Evolutionary conservation across 2,888 invertebrate genomes (phyloP).

Genomic region (Xanthia togata): DNA sequence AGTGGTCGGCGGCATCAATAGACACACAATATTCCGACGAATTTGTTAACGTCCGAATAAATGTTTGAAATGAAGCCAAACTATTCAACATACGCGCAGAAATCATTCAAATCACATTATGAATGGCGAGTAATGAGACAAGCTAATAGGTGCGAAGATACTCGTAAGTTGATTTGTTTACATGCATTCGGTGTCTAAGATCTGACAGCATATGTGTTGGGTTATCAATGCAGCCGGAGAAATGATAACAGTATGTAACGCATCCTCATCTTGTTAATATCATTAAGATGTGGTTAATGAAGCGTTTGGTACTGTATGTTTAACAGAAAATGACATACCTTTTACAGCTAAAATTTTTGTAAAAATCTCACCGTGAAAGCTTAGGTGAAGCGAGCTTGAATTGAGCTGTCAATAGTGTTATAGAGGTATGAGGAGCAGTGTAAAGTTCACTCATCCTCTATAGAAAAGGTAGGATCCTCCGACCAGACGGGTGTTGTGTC

Average conservation of each 20-base stretch:
- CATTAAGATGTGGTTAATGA: slow-evolving; percentile 1
- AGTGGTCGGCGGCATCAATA: slow-evolving; percentile 4
- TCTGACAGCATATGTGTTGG: slow-evolving; percentile 47
- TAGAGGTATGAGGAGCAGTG: too few relatives aligned
- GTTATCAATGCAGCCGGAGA: slow-evolving; percentile 44
- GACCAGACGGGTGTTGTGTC: too few relatives aligned
- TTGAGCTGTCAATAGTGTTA: not conserved
- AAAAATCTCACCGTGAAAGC: too few relatives aligned
- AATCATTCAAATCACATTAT: slow-evolving; percentile 14
- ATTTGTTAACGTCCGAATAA: not conserved
- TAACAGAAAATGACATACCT: too few relatives aligned
- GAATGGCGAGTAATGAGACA: slow-evolving; percentile 16
- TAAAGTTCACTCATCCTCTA: too few relatives aligned
- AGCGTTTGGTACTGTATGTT: too few relatives aligned
- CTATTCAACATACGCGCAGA: not conserved
- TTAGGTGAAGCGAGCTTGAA: not conserved
- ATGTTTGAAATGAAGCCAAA: not conserved
- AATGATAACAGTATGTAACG: not conserved
- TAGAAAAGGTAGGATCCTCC: too few relatives aligned
- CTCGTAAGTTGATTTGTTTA: slow-evolving; percentile 40
- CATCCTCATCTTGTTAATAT: slow-evolving; percentile 2
- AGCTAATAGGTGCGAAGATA: slow-evolving; percentile 34
- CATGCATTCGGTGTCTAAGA: slow-evolving; percentile 17
- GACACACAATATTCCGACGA: not conserved
- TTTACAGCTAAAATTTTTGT: too few relatives aligned